Base-by-base conservation (phyloP, 2,797 vertebrate genomes). In the Tachyglossus aculeatus region DNA sequence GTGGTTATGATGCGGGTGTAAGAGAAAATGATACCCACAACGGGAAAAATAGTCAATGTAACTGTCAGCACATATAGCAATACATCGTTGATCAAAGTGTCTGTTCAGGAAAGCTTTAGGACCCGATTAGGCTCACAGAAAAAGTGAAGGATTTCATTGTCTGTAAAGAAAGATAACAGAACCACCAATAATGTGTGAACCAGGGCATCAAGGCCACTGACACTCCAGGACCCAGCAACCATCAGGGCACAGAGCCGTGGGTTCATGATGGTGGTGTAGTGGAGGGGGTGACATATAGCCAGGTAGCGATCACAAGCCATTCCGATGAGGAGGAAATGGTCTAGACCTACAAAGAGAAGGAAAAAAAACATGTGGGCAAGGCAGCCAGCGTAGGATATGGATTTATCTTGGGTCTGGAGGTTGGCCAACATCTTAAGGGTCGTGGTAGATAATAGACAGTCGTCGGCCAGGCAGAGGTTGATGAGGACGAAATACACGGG, bases 281-380 rank as follows among this genome's bases (percentile, higher is more conserved):
- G 88, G 2, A 91, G 67, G 6, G 91, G 91, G 32, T 81, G 80
- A 50, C 89, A 91, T 48, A 93, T 78, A 9, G 91, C 87, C 36
- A 92, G 48, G 11, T 88, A 90, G 39, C 81, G 66, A 71, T 93
- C 90, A 41, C 91, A 53, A 22, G 90, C 89, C 90, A 85, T 89
- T 9, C 55, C 86, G 55, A 90, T 74, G 45, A 93, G 76, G 4
- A 91, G 88, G 40, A 91, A 82, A 21, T 80, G 92, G 59, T 89
- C 91, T 9, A 93, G 33, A 4, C 88, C 83, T 18, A 74, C 89
- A 75, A 92, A 93, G 19, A 83, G 59, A 25, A 92, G 68, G 34
- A 92, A 86, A 56, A 92, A 89, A 81, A 44, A n/a, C n/a, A 74
- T 79, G 21, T 93, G 92, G 3, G 88, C 31, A 32, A 92, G 43